Base-by-base conservation (phyloP, 2,797 vertebrate genomes). In the Darevskia nairensis region DNA sequence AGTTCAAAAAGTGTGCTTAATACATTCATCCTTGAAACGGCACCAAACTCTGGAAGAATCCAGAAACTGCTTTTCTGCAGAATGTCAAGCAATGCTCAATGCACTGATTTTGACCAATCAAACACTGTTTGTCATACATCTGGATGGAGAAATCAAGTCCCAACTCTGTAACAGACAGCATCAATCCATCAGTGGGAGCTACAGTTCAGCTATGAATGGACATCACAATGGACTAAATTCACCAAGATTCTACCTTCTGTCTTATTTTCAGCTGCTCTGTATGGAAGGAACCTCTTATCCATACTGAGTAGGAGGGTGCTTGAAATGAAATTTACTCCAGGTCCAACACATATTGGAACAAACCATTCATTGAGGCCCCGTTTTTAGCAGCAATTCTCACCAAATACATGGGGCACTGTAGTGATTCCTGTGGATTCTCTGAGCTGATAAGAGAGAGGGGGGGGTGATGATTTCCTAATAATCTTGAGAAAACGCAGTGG, bases 61-160 rank as follows among this genome's bases (percentile, higher is more conserved):
- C 9, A 80, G 11, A 64, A 64, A 32, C 35, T 25, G 98, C 98
- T 99, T 98, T 98, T 99, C 98, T 99, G 98, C 98, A 99, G 98
- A 99, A 99, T 99, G 98, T 99, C 98, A 97, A 99, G 97, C 98
- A 99, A 99, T 97, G 99, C 99, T 97, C 98, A 98, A 96, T 98
- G 99, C 98, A 98, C 99, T 98, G 98, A 99, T 96, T 55, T 55
- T 55, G 50, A 55, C 13, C 50, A 64, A 64, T 64, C 61, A 64
- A 23, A 64, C 1, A 64, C 61, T 64, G 21, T 61, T 61, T 61
- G 21, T 19, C 61, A 64, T 61, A 61, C 19, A 61, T 61, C 59
- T 19, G 61, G 61, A 64, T 64, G 21, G 21, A 64, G 6, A 19
- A 23, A 64, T 64, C 61, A 64, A 99, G 99, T 97, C 98, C 99